Percentiles rank a stretch among this genome's conserved stretches.
These are phyloP conservation scores for Rotaria macrura DNA, from an alignment of 2,888 invertebrate species.

Conservation along the genomic window DNA sequence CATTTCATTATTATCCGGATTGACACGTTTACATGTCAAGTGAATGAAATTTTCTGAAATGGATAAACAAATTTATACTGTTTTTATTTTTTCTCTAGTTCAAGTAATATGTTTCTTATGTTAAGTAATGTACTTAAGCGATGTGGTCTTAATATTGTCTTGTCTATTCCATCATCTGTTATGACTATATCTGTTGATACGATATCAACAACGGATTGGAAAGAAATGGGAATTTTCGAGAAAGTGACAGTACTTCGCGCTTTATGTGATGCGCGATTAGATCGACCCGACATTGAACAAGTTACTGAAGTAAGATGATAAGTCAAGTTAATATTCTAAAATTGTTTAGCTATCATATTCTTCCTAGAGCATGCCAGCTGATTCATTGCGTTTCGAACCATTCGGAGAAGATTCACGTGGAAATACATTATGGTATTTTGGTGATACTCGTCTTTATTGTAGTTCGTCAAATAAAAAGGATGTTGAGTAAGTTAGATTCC, in stretches of 20 bases:
- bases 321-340: neutral
- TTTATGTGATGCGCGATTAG: constrained; percentile 25
- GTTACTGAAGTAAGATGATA: neutral
- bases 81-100: neutral
- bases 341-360: neutral
- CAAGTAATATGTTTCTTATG: neutral
- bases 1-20: constrained; percentile 12
- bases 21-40: constrained; percentile 13
- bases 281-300: constrained; percentile 23
- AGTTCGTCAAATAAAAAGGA: neutral
- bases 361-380: constrained; percentile 20
- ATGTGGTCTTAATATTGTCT: neutral
- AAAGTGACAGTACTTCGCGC: neutral
- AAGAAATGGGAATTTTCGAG: neutral
- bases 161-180: neutral
- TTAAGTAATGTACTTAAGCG: neutral
- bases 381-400: constrained; percentile 29
- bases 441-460: constrained; percentile 26
- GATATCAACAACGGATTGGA: neutral
- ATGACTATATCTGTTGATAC: neutral
- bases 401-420: constrained; percentile 28
- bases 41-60: neutral
- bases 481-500: neutral
- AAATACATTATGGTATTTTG: constrained; percentile 32
- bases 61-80: neutral